Base-by-base conservation (phyloP, 2,113 vertebrate genomes). In the Corythoichthys haematopterus region DNA sequence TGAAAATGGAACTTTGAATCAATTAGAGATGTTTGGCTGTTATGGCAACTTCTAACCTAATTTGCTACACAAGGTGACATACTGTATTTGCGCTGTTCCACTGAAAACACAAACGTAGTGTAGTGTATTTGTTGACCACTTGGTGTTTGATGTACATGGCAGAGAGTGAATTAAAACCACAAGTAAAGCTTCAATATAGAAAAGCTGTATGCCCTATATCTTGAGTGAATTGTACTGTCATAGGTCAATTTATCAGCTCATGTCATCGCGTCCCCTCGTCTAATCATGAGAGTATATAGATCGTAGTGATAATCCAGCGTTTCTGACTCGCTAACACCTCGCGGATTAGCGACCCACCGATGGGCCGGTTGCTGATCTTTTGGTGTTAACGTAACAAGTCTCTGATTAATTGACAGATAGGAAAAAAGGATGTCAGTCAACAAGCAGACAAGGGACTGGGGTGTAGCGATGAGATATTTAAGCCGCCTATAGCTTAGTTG, bases 351-450 rank as follows among this genome's bases (percentile, higher is more conserved):
- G 68, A 66, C 58, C 74, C 20, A 43, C 77, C 74, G 76, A 66
- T 55, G 33, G 63, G 48, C 77, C 85, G 82, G 83, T 76, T 88
- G 88, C 79, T 84, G 80, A 84, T 85, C 74, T 74, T 82, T 76
- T 79, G 60, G 35, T 66, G 66, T 64, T 40, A 43, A 68, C 43
- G 73, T 40, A 43, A 70, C 53, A 75, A 62, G 69, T 72, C 56
- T 52, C 51, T 12, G 56, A 77, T 71, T 65, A 86, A 74, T 66
- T 68, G 69, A 78, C 57, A 64, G 64, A 64, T 65, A 85, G 74
- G 64, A 63, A 66, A 78, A 62, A 65, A 56, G 13, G 47, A 60
- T 58, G 64, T 59, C 61, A 33, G 37, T 74, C 37, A 72, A 28
- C 36, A 47, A 67, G 57, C 52, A 20, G 28, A 37, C 7, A 13